Base-by-base conservation (phyloP, 2,113 vertebrate species). In the Prionailurus viverrinus region DNA sequence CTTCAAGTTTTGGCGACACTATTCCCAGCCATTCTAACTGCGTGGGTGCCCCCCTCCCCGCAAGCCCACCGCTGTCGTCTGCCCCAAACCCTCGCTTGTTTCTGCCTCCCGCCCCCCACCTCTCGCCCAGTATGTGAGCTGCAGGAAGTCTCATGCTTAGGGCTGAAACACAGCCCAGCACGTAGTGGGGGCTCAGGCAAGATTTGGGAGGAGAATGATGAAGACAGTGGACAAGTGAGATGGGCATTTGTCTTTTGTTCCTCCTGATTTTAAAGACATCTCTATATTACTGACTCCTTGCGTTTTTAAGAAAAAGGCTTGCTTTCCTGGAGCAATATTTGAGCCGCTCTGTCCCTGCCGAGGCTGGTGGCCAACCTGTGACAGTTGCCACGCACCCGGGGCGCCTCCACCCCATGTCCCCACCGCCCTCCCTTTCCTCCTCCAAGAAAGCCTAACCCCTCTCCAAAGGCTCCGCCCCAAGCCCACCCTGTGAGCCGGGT, bases 361-460 rank as follows among this genome's bases (percentile, higher is more conserved):
- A 88, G 68, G 8, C n/a, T 7, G 23, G 31, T 3, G 11, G 41
- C n/a, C 21, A 3, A 4, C n/a, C 39, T 68, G 55, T 4, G 15
- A 74, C 58, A 31, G 19, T 1, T 41, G 61, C 31, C 31, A 10
- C 4, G 9, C 61, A 2, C 53, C 15, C 2, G 0, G 1, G 8
- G 53, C 13, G 0, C 12, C 74, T 48, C 31, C 23, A 4, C 41
- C 10, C 18, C 7, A 23, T 18, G 19, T 55, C 16, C 21, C 41
- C 1, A 0, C 12, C 10, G 1, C n/a, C n/a, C 13, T 41, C 23
- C 15, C 19, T 33, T 25, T 2, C 39, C 39, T 71, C 55, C 23
- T 71, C 29, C 29, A 21, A 0, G 12, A 85, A 33, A 21, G 6
- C 58, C 61, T 27, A 15, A 18, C 18, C 8, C 66, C 41, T 14